Evolutionary conservation across 1,140 invertebrate genomes (phyloP).

Genomic region (Caligus rogercresseyi): DNA sequence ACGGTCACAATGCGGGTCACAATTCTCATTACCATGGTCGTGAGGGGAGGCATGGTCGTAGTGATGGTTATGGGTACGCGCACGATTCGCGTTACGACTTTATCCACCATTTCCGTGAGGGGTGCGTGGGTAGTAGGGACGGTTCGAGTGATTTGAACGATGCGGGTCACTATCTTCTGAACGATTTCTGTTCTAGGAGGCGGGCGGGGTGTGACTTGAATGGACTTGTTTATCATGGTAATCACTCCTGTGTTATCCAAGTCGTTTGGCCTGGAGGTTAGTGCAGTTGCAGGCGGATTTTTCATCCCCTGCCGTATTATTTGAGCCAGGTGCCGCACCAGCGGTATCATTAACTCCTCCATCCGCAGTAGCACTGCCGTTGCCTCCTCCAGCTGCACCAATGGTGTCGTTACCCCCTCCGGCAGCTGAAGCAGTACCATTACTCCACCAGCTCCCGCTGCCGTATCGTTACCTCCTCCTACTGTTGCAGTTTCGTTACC

Average conservation of each 20-base stretch:
- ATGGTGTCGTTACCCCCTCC: neutral
- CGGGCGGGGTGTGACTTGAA: neutral
- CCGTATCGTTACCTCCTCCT: neutral
- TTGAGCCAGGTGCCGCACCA: neutral
- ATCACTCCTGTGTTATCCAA: neutral
- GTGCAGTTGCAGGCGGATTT: neutral
- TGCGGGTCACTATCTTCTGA: neutral
- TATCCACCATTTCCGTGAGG: neutral
- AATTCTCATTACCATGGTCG: neutral
- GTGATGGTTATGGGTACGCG: neutral
- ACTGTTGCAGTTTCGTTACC: neutral
- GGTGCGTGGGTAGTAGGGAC: neutral
- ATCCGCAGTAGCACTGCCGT: neutral
- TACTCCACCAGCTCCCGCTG: neutral
- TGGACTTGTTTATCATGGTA: neutral
- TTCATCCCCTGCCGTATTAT: neutral
- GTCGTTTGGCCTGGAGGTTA: neutral
- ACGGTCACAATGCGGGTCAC: neutral
- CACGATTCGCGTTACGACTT: neutral
- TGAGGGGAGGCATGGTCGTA: neutral
- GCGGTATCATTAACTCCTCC: neutral
- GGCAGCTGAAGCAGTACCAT: neutral
- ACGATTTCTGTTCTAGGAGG: neutral
- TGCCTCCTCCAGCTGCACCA: too few relatives aligned
- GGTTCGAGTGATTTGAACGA: neutral